A percentile compares a stretch with the other conserved stretches of the same genome.
phyloP scores from a whole-genome alignment of 2,113 vertebrate genomes.

The Rhinoderma darwinii region DNA sequence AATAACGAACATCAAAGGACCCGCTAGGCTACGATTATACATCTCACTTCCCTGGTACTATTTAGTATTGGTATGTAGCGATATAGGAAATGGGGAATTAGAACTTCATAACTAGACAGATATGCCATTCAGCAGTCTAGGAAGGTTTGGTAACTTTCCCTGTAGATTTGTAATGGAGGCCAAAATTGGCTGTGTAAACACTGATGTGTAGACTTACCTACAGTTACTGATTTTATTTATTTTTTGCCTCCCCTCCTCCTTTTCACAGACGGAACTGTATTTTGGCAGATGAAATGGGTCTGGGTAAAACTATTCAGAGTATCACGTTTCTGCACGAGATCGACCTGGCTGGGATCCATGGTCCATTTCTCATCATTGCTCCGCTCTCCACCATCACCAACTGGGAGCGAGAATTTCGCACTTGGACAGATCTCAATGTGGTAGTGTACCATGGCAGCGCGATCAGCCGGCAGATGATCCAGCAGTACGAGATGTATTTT shows the following conservation, averaged over 20 bases:
- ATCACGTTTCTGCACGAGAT: slow-evolving; percentile 98
- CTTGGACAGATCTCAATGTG: slow-evolving; percentile 93
- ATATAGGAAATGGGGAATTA: no score
- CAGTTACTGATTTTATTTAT: neutral
- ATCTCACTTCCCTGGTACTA: no score
- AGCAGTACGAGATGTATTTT: slow-evolving; percentile 99
- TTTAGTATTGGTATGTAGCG: no score
- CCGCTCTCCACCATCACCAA: slow-evolving; percentile 97
- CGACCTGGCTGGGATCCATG: slow-evolving; percentile 83
- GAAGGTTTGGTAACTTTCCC: neutral
- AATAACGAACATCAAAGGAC: no score
- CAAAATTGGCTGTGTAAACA: no score
- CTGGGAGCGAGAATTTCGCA: slow-evolving; percentile 97
- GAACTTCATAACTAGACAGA: no score
- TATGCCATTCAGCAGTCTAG: neutral
- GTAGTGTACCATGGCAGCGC: slow-evolving; percentile 97
- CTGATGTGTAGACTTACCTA: no score
- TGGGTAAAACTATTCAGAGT: slow-evolving; percentile 98
- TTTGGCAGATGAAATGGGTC: slow-evolving; percentile 98
- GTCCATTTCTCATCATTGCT: slow-evolving; percentile 96
- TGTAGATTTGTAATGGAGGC: no score
- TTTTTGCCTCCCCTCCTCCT: slow-evolving; percentile 2
- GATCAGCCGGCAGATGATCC: slow-evolving; percentile 98
- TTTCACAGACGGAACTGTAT: slow-evolving; percentile 93
- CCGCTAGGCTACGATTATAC: no score